These are phyloP conservation scores for Rhingia rostrata DNA, from an alignment of 2,888 invertebrate species.

Conservation along the genomic window DNA sequence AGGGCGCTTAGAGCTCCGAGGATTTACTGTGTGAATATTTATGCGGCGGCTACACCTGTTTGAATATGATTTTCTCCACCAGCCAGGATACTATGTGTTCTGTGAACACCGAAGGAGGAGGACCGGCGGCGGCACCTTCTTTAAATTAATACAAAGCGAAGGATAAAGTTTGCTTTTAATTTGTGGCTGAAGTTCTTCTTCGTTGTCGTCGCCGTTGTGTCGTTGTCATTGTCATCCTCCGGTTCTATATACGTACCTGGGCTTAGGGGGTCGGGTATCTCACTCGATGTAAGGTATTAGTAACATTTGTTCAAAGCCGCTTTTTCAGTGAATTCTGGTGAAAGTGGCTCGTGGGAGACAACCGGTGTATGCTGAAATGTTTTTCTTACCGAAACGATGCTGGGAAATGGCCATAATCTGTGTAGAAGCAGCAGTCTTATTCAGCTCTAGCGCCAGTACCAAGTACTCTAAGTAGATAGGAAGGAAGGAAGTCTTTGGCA, in stretches of 20 bases:
- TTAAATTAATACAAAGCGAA: constrained; percentile 78
- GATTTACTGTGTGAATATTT: constrained; percentile 76
- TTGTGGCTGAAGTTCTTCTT: constrained; percentile 74
- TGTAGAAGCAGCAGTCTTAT: constrained; percentile 2
- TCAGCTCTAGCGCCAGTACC: constrained; percentile 2
- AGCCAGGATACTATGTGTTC: background rate
- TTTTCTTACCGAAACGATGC: constrained; percentile 48
- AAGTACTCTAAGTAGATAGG: constrained; percentile 23
- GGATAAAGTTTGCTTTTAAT: constrained; percentile 78
- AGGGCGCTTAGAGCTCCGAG: constrained; percentile 28
- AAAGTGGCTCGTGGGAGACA: constrained; percentile 58
- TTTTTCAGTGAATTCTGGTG: constrained; percentile 43
- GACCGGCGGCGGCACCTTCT: constrained; percentile 61
- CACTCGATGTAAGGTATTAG: constrained; percentile 58
- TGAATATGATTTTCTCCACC: constrained; percentile 66
- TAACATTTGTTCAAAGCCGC: constrained; percentile 74
- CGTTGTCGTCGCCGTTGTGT: constrained; percentile 26
- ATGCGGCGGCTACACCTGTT: constrained; percentile 76
- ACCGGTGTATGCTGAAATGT: constrained; percentile 59
- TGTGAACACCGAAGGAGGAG: background rate
- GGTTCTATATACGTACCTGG: constrained; percentile 11
- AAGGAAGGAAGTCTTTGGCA: constrained; percentile 57
- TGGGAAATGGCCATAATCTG: constrained; percentile 71
- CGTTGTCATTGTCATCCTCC: constrained; percentile 37
- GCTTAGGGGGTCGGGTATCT: constrained; percentile 12